These are phyloP conservation scores for Heliconius eleuchia DNA, from an alignment of 1,140 invertebrate genomes.

Conservation along the genomic window DNA sequence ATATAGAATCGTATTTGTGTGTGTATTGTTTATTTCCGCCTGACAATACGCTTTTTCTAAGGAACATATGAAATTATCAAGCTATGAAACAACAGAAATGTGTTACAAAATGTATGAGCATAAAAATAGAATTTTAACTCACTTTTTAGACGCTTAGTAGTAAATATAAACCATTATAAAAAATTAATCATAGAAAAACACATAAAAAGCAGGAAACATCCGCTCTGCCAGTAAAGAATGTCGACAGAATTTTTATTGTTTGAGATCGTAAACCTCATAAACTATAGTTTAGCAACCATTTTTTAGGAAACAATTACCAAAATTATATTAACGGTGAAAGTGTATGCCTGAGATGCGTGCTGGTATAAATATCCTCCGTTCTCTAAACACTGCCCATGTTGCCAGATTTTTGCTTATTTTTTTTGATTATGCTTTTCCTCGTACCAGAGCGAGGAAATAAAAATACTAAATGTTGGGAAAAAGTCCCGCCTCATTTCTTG, in stretches of 20 bases:
- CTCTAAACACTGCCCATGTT: too few species aligned
- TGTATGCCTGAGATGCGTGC: too few species aligned
- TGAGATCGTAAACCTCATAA: neutral
- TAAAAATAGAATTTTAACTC: neutral
- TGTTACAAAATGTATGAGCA: neutral
- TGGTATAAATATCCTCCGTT: neutral
- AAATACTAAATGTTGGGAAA: too few species aligned
- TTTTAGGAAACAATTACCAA: neutral
- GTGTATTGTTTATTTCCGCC: too few species aligned
- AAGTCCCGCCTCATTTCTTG: too few species aligned
- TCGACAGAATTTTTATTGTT: neutral
- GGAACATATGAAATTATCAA: too few species aligned
- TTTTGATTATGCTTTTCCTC: neutral
- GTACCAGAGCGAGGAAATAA: neutral
- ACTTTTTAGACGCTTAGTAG: neutral
- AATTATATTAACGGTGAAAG: neutral
- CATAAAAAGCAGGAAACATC: neutral
- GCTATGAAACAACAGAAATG: too few species aligned
- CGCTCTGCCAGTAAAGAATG: neutral
- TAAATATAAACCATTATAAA: neutral
- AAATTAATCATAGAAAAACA: constrained; percentile 7
- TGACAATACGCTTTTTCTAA: too few species aligned
- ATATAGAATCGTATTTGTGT: too few species aligned
- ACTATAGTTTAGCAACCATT: neutral
- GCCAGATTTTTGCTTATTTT: neutral